Evolutionary conservation across 2,113 vertebrate species (phyloP), one percentile per base, ranked within the genome.

Genomic region (Picathartes gymnocephalus): DNA sequence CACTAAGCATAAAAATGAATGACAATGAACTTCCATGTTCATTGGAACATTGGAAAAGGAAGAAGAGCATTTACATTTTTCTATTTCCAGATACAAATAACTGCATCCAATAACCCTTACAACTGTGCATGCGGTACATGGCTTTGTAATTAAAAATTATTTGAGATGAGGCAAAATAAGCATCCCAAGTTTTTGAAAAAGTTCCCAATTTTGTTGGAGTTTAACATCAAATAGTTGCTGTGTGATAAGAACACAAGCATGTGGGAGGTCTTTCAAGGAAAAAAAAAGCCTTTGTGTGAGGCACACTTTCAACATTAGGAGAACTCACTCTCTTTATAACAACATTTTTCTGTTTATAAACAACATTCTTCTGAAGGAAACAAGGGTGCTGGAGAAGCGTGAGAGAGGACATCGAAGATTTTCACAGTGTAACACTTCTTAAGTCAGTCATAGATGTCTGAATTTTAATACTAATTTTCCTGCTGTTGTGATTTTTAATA

Each of bases 231-330:
- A 54, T 44, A 58, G 30, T 62, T 84, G 23, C 47, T 87, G 42
- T 78, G 53, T 60, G 61, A 23, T 81, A 87, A 51, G 35, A 87
- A 33, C 69, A 76, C 4, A 20, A 86, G 64, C 0, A 2, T 25
- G 77, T 94, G 64, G 84, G 92, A 95, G 39, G 78, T 17, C 73
- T 91, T 93, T 70, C 45, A 86, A 74, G 23, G 45, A 28, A 40
- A 58, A 47, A 70, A 51, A 42, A 10, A 17, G 14, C 61, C 54
- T 66, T 91, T 54, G 6, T 6, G 12, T 15, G n/a, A 81, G 69
- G 61, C 64, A 92, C 51, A 56, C 57, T 74, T 89, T 35, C 15
- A 86, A 23, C 12, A 31, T 74, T 71, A 44, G 65, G 33, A 89
- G 18, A 66, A 51, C 24, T 71, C 76, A 37, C 33, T 90, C 37